Conservation (phyloP, 2,888 invertebrate genomes). For the Dendrolimus houi region DNA sequence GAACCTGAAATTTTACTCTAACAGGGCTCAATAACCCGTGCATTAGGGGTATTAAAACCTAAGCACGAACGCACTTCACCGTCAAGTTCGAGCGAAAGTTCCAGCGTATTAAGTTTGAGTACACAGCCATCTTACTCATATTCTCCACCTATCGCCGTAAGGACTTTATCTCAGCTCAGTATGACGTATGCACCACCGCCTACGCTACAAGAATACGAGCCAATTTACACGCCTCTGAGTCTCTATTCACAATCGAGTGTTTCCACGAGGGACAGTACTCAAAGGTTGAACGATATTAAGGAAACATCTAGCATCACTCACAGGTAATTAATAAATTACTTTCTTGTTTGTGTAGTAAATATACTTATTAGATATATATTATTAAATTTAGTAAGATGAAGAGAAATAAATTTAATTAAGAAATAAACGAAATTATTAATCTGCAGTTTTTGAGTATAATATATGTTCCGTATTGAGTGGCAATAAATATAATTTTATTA, state of each 20-base stretch:
- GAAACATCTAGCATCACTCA: conserved; percentile 56
- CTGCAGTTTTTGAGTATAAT: too few species aligned
- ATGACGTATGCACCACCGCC: conserved; percentile 78
- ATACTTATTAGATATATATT: too few species aligned
- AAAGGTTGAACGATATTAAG: conserved; percentile 64
- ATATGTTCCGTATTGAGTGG: too few species aligned
- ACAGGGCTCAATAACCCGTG: conserved; percentile 86
- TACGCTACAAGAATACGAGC: conserved; percentile 71
- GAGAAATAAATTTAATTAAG: too few species aligned
- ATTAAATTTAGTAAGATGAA: too few species aligned
- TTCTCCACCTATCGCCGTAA: conserved; percentile 71
- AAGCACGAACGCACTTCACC: conserved; percentile 80
- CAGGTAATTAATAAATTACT: conserved; percentile 29
- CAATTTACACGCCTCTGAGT: conserved; percentile 65
- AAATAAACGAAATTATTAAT: too few species aligned
- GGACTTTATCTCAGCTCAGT: conserved; percentile 75
- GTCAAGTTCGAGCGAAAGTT: conserved; percentile 80
- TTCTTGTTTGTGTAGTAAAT: too few species aligned
- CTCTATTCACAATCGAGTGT: conserved; percentile 67
- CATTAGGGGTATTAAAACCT: conserved; percentile 81
- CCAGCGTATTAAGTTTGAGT: conserved; percentile 73
- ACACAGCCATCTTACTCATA: conserved; percentile 61
- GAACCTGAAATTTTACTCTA: conserved; percentile 9
- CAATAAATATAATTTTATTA: too few species aligned
- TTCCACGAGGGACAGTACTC: conserved; percentile 63